These are phyloP conservation scores for Diaperis boleti DNA, from an alignment of 2,888 invertebrate species.

Conservation along the genomic window DNA sequence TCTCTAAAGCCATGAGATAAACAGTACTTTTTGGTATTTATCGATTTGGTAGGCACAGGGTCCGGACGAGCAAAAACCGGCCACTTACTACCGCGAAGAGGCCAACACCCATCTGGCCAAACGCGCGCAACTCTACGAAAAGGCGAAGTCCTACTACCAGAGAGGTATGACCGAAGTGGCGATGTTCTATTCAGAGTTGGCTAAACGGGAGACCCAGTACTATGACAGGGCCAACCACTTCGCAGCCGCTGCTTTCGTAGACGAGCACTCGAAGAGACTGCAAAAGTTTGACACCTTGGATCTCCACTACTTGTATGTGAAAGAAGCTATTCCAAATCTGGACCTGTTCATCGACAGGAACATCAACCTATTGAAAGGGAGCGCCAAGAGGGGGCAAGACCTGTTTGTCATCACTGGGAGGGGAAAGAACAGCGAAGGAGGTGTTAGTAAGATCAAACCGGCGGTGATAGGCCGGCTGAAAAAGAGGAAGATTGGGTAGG, in stretches of 20 bases:
- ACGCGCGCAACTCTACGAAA: conserved; percentile 68
- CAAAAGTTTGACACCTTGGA: conserved; percentile 76
- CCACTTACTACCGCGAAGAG: conserved; percentile 63
- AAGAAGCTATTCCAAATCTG: conserved; percentile 78
- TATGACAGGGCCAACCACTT: conserved; percentile 73
- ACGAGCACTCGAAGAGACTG: conserved; percentile 66
- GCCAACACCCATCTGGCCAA: conserved; percentile 67
- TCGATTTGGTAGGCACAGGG: too few species aligned
- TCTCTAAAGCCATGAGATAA: too few species aligned
- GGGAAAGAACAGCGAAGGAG: conserved; percentile 79
- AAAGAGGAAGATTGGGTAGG: conserved; percentile 74
- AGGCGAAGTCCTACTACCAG: conserved; percentile 67
- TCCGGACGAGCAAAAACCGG: conserved; percentile 38
- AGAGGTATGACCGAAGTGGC: conserved; percentile 78
- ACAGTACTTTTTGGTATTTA: too few species aligned
- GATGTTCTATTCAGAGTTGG: conserved; percentile 78
- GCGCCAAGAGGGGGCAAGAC: conserved; percentile 55
- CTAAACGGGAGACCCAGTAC: conserved; percentile 72
- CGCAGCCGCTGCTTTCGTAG: conserved; percentile 75
- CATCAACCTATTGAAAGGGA: conserved; percentile 69
- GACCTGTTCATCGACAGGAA: conserved; percentile 79
- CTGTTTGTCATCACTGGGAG: conserved; percentile 85
- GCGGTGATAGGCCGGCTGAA: conserved; percentile 75
- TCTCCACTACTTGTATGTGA: conserved; percentile 81
- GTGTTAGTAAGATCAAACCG: conserved; percentile 78